Evolutionary conservation across 2,113 vertebrate genomes (phyloP), one percentile per base, ranked within the genome.

Genomic region (Mellivora capensis): DNA sequence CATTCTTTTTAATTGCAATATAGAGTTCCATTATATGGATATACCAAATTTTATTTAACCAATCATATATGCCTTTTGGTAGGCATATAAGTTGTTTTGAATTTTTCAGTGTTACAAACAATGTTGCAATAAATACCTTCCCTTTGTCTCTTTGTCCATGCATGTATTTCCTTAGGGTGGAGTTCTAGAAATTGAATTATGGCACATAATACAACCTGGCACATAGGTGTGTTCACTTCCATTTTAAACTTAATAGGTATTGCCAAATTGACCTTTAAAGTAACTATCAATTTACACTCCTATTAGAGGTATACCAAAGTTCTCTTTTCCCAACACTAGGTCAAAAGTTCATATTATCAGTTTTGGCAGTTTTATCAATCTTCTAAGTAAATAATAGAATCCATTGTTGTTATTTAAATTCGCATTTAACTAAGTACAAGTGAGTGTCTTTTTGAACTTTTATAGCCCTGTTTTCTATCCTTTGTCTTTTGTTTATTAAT

Each of bases 161-260:
- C 23, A 57, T 62, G 42, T 57, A 14, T 57, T 88, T 91, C 87
- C 25, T 37, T 49, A 91, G 54, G 52, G 52, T 59, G 44, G 37
- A 86, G 59, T 44, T n/a, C 52, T 72, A 80, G 69, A 95, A 91
- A 93, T 71, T 21, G 34, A 93, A 87, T 93, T 52, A 82, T n/a
- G n/a, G n/a, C n/a, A n/a, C n/a, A n/a, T n/a, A n/a, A n/a, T n/a
- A n/a, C n/a, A n/a, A n/a, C n/a, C 6, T 91, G 82, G 29, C 71
- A 90, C 61, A 67, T 31, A 44, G 31, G 17, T 59, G 34, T 79
- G n/a, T 87, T 10, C 25, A 87, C 54, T 82, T 93, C 15, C 83
- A 62, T 90, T 93, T 93, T 47, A 47, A 91, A 64, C 79, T 82
- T 39, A 94, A 97, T 61, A 87, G 81, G 76, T 61, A 92, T 64